phyloP scores from a whole-genome alignment of 2,113 vertebrate species.

The Procavia capensis region DNA sequence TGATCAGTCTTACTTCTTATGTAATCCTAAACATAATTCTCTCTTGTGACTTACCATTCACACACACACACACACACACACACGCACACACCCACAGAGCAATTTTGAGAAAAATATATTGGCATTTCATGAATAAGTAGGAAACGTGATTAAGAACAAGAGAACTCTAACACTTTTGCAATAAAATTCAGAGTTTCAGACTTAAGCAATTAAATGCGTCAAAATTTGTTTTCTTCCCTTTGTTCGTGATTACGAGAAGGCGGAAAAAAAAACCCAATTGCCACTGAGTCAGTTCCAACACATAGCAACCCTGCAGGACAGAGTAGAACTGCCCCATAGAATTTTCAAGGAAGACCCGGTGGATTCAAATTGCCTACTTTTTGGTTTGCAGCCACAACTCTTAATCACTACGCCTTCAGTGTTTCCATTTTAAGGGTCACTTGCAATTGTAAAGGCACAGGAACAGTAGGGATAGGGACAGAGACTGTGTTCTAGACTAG shows the following conservation, averaged over 20 bases:
- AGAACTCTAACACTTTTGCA: not conserved
- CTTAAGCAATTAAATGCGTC: not conserved
- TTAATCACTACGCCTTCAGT: too few relatives aligned
- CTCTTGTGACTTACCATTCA: not conserved
- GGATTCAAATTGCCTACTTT: too few relatives aligned
- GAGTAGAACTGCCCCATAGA: too few relatives aligned
- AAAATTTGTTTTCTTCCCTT: not conserved
- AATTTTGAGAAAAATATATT: not conserved
- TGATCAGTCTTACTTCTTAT: not conserved
- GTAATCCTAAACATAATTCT: not conserved
- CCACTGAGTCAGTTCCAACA: too few relatives aligned
- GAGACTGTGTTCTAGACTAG: not conserved
- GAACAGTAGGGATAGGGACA: accelerated
- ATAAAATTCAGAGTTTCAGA: not conserved
- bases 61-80: not conserved
- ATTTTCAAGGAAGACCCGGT: too few relatives aligned
- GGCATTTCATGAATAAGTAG: not conserved
- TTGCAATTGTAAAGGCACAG: not conserved
- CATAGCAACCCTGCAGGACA: too few relatives aligned
- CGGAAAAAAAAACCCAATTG: too few relatives aligned
- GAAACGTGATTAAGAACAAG: not conserved
- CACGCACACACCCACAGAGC: not conserved
- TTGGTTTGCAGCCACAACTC: too few relatives aligned
- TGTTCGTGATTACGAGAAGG: not conserved
- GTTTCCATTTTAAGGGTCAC: not conserved